Evolutionary conservation across 2,797 vertebrate genomes (phyloP).

Genomic region (Acrocephalus scirpaceus): DNA sequence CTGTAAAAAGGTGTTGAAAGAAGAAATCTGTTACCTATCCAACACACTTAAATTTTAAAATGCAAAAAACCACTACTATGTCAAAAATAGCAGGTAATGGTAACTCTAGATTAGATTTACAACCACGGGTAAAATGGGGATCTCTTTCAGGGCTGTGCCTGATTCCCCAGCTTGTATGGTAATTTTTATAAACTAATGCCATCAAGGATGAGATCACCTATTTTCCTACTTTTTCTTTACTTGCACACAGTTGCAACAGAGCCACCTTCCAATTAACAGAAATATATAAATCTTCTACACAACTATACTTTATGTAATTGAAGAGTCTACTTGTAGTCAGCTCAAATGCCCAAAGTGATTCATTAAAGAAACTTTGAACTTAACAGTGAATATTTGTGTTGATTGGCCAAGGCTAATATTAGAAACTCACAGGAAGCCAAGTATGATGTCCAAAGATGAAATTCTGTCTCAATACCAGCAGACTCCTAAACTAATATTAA

Average conservation of each 20-base stretch:
- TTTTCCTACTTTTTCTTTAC: neutral
- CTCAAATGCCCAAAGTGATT: neutral
- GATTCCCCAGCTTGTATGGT: neutral
- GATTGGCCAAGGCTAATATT: neutral
- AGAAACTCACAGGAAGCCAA: neutral
- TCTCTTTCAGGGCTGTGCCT: neutral
- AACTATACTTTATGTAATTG: neutral
- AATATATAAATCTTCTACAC: neutral
- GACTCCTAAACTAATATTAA: neutral
- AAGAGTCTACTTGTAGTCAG: neutral
- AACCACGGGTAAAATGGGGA: accelerated
- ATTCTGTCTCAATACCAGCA: neutral
- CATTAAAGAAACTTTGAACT: neutral
- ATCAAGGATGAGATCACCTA: neutral
- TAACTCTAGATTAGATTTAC: neutral
- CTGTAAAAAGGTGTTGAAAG: neutral
- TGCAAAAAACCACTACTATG: neutral
- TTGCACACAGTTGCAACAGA: neutral
- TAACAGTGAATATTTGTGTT: neutral
- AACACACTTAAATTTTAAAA: neutral
- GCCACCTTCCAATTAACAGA: neutral
- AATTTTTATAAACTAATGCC: neutral
- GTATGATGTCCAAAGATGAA: neutral
- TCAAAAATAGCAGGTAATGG: neutral
- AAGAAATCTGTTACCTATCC: neutral